Evolutionary conservation across 2,888 invertebrate species (phyloP).

Genomic region (Cryptocheilus praepositus): DNA sequence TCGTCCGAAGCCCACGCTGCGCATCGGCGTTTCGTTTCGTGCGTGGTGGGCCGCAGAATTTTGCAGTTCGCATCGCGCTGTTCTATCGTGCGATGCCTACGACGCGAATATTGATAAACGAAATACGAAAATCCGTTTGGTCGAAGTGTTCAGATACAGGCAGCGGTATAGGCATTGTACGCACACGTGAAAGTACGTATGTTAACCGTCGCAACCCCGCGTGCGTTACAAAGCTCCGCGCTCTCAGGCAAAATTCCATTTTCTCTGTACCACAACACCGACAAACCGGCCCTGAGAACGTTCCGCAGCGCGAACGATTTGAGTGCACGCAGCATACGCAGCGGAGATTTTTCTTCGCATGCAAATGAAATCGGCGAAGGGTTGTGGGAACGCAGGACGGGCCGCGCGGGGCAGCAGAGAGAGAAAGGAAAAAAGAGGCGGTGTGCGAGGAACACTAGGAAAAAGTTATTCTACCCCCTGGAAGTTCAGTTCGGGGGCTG

Average conservation of each 20-base stretch:
- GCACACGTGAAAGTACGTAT: no score
- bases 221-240: neutral
- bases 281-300: neutral
- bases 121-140: no score
- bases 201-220: neutral
- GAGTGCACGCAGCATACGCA: constrained; percentile 14
- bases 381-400: constrained; percentile 53
- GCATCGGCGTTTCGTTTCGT: no score
- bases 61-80: no score
- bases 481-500: constrained; percentile 18
- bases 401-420: constrained; percentile 23
- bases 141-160: no score
- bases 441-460: constrained; percentile 46
- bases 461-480: constrained; percentile 39
- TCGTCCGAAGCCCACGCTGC: no score
- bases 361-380: constrained; percentile 57
- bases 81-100: no score
- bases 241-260: no score
- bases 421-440: constrained; percentile 41
- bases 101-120: no score
- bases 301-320: neutral
- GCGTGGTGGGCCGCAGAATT: no score
- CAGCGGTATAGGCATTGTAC: no score
- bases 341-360: constrained; percentile 50
- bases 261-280: neutral